Evolutionary conservation across 2,888 invertebrate species (phyloP), one percentile per base, ranked within the genome.

Genomic region (Phortica magna): DNA sequence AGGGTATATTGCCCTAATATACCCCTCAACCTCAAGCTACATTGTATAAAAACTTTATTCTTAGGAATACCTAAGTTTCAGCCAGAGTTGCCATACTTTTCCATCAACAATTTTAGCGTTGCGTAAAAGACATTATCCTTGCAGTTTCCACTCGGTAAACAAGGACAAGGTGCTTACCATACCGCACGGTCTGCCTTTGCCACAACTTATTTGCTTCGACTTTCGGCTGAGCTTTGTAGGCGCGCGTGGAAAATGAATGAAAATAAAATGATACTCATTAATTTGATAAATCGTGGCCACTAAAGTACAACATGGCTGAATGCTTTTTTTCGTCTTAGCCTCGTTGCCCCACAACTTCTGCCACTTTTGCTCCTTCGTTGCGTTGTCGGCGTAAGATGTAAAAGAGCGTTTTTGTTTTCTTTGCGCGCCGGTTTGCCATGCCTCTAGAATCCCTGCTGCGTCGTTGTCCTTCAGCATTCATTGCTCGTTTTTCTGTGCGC

Each of bases 251-350:
- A 85, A 83, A 85, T 83, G 81, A 84, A 90, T 89, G 89, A 89
- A 90, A 89, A 90, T 87, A 89, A 84, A 89, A 89, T 88, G 89
- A 89, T 88, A 90, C 90, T 89, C 90, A 90, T 89, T 89, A 90
- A 89, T 90, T 90, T 89, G 90, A 89, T 89, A 90, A 90, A 90
- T 89, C 90, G 90, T 84, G 84, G 82, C 75, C 78, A 71, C 53
- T 55, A 39, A 39, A 48, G 48, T 67, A 79, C 77, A 82, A 77
- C 80, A 31, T 7, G 12, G 5, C 64, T 64, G 64, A 7, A 64
- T 39, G 64, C 39, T 68, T 68, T 68, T 19, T 19, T n/a, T 39
- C 70, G 22, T 71, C 42, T 71, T n/a, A 1, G 22, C 7, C 65
- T 55, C 65, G 53, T 14, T 12, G 57, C 72, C 5, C 55, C 31